phyloP scores from a whole-genome alignment of 2,797 vertebrate genomes.

The Oryzias sinensis region DNA sequence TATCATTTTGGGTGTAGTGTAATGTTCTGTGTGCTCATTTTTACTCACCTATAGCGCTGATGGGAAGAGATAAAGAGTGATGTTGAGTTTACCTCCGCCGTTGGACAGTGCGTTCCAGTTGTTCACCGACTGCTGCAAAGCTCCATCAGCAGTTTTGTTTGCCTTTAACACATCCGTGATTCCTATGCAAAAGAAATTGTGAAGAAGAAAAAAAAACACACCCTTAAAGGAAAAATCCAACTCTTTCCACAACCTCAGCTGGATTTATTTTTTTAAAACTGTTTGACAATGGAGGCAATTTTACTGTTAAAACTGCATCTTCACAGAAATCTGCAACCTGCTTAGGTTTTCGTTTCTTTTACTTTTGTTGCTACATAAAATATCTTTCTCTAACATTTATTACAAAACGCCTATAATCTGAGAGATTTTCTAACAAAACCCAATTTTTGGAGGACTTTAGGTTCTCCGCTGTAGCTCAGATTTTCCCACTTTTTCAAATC shows the following conservation, averaged over 20 bases:
- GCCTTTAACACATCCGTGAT: conserved; percentile 64
- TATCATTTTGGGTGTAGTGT: conserved; percentile 60
- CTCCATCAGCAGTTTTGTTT: conserved; percentile 51
- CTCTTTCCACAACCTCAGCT: conserved; percentile 24
- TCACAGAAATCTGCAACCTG: neutral
- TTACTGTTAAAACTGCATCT: neutral
- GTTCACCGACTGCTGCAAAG: conserved; percentile 30
- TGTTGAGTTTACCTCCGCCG: conserved; percentile 42
- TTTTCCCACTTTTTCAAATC: neutral
- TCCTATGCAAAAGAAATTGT: conserved; percentile 78
- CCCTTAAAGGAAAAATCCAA: conserved; percentile 59
- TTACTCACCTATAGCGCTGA: conserved; percentile 41
- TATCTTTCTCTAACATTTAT: neutral
- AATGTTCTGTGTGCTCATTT: conserved; percentile 62
- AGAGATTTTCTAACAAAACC: neutral
- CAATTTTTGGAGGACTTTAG: neutral
- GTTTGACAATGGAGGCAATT: neutral
- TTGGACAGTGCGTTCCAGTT: conserved; percentile 28
- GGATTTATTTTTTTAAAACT: conserved; percentile 38
- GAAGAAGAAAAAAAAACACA: conserved; percentile 12
- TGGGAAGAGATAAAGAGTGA: conserved; percentile 50
- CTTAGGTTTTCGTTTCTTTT: neutral
- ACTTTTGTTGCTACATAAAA: neutral
- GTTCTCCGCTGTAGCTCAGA: neutral
- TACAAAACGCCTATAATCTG: neutral